Conservation (phyloP, 2,113 vertebrate genomes). For the Pungitius pungitius region DNA sequence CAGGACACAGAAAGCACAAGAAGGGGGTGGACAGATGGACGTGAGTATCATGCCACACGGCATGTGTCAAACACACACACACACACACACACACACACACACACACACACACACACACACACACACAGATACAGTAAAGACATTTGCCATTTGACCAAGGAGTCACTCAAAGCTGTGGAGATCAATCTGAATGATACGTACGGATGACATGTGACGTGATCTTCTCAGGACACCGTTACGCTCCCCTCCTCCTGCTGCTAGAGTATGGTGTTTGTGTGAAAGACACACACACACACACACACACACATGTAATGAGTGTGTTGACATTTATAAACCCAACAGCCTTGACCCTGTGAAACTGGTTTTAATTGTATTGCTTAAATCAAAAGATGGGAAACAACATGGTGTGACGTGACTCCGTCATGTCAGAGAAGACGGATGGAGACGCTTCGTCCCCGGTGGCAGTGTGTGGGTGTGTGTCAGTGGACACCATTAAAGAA, state of each 20-base stretch:
- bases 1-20: neutral
- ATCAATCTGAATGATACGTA: conserved; percentile 38
- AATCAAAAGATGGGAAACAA: conserved; percentile 53
- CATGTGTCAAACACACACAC: neutral
- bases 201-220: conserved; percentile 57
- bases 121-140: neutral
- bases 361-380: conserved; percentile 42
- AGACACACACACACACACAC: neutral
- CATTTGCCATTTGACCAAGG: conserved; percentile 13
- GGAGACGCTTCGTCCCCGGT: neutral
- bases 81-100: conserved; percentile 1
- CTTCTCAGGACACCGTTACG: conserved; percentile 37
- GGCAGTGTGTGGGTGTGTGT: conserved; percentile 26
- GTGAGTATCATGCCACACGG: conserved; percentile 1
- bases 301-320: neutral
- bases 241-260: neutral
- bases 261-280: neutral
- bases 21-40: neutral
- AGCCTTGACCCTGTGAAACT: conserved; percentile 44
- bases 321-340: conserved; percentile 10
- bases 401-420: conserved; percentile 24
- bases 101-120: conserved; percentile 3
- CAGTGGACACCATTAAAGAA: conserved; percentile 42
- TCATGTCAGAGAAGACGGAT: conserved; percentile 42
- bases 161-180: conserved; percentile 41